Evolutionary conservation across 2,797 vertebrate species (phyloP).

Genomic region (Enteromius fasciolatus): DNA sequence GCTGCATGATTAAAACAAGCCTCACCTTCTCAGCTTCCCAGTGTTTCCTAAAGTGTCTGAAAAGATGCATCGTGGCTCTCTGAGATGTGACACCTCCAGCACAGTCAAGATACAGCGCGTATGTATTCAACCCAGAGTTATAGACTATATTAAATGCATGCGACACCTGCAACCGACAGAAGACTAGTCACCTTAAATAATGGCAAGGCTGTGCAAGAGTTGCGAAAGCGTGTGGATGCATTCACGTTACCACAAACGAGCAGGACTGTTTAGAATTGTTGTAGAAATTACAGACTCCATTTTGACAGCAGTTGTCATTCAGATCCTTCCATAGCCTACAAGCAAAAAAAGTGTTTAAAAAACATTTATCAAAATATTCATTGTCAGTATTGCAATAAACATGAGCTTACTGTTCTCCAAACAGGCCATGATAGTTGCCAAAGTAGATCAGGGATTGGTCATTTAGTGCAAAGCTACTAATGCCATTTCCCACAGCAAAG

Average conservation of each 20-base stretch:
- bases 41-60: constrained; percentile 66
- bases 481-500: constrained; percentile 80
- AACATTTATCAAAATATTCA: not conserved
- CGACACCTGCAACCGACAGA: constrained; percentile 65
- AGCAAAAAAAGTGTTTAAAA: constrained; percentile 7
- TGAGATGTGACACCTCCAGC: constrained; percentile 68
- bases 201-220: not conserved
- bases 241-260: constrained; percentile 61
- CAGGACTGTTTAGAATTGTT: constrained; percentile 69
- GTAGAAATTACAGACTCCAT: constrained; percentile 75
- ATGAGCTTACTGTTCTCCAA: constrained; percentile 78
- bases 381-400: not conserved
- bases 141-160: constrained; percentile 73
- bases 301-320: constrained; percentile 76
- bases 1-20: not conserved
- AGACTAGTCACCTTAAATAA: constrained; percentile 16
- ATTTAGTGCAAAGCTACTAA: constrained; percentile 76
- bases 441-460: constrained; percentile 79
- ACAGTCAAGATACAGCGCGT: constrained; percentile 79
- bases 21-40: constrained; percentile 59
- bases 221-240: not conserved
- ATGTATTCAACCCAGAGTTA: constrained; percentile 74
- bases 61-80: constrained; percentile 72
- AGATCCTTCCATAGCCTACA: constrained; percentile 78
- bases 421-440: constrained; percentile 80